Evolutionary conservation across 2,888 invertebrate species (phyloP), one percentile per base, ranked within the genome.

Genomic region (Lepidocyrtinus sp.): DNA sequence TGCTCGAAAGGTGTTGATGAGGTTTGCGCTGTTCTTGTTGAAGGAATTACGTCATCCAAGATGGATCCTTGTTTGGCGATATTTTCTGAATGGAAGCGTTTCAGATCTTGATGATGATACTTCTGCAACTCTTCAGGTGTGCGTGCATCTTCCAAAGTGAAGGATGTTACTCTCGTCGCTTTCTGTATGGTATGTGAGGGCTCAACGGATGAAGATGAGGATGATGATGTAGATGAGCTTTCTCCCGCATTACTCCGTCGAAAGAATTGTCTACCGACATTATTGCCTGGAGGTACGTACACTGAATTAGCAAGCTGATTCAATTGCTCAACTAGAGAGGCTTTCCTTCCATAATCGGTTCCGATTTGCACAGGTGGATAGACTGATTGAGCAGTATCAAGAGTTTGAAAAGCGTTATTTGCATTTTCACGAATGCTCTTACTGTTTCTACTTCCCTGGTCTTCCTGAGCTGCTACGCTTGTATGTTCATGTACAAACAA

Each of bases 401-500:
- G 22, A 17, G 5, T 75, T 63, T 75, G 75, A 19, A 76, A 71
- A 19, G 55, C 21, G 22, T 76, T 25, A n/a, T 68, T 21, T 36
- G 17, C 21, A 21, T 15, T 46, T 24, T 21, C 0, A 12, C 0
- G 2, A 24, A 36, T 24, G 1, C 24, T 15, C 1, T 45, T 36
- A 1, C 22, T 21, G 17, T 1, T 15, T 27, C 21, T 9, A 50
- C 55, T 59, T 3, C 1, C 3, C n/a, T 74, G 69, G n/a, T 67
- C 81, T 45, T 62, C 71, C 7, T 74, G 80, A 21, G 77, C 27
- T 25, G 77, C 82, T 7, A 84, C 83, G 5, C 81, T 74, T 0
- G 82, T 81, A 21, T 84, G 83, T 5, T 80, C 76, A 50, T 84
- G 82, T 15, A 84, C 83, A 36, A 84, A 81, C 1, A 84, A 27